Conservation (phyloP, 2,797 vertebrate species). For the Alcedo quadribrachys region DNA sequence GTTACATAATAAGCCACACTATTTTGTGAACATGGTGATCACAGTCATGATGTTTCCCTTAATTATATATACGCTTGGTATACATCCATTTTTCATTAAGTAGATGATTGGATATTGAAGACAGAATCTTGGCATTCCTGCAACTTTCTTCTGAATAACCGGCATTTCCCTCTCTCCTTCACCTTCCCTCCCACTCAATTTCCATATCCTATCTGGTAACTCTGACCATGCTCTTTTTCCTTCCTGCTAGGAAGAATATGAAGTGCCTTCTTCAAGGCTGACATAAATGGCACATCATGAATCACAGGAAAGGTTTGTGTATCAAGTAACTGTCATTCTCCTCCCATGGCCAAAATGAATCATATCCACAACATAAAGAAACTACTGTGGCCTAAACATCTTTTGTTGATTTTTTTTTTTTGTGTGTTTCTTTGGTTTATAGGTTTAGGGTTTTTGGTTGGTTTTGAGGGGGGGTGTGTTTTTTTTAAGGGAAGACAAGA, state of each 20-base stretch:
- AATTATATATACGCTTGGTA: constrained; percentile 36
- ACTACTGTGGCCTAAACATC: not conserved
- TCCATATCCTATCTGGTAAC: constrained; percentile 41
- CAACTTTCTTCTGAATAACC: constrained; percentile 36
- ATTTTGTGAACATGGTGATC: constrained; percentile 44
- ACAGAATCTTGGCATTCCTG: constrained; percentile 28
- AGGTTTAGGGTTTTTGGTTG: no score
- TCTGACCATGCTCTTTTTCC: constrained; percentile 35
- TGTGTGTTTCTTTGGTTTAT: no score
- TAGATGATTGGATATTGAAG: constrained; percentile 8
- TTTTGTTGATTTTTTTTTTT: not conserved
- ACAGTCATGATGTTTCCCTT: constrained; percentile 8
- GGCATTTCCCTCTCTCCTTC: constrained; percentile 25
- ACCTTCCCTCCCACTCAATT: constrained; percentile 1
- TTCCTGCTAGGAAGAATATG: constrained; percentile 44
- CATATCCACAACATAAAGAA: constrained; percentile 44
- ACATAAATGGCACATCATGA: constrained; percentile 57
- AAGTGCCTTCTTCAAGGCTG: constrained; percentile 53
- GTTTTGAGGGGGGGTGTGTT: no score
- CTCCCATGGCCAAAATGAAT: constrained; percentile 61
- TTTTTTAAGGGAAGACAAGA: not conserved
- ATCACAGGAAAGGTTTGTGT: constrained; percentile 69
- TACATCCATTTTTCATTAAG: constrained; percentile 49
- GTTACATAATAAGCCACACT: constrained; percentile 13
- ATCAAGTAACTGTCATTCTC: constrained; percentile 62